Conservation (phyloP, 2,888 invertebrate species). For the Plebejus melissa region DNA sequence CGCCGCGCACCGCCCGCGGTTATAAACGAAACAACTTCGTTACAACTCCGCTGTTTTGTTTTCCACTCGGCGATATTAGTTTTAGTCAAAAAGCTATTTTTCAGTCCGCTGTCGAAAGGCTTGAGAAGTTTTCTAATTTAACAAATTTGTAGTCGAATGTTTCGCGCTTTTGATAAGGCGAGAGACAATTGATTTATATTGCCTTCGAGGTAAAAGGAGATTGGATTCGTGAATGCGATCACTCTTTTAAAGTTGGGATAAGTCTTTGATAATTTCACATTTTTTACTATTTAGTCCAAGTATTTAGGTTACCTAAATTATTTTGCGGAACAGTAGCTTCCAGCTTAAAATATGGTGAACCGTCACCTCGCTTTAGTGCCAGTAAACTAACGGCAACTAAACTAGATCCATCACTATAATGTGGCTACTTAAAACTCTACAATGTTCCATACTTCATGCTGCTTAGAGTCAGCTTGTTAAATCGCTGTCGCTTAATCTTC, state of each 20-base stretch:
- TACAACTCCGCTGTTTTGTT: conserved; percentile 73
- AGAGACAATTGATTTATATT: conserved; percentile 11
- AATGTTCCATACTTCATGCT: conserved; percentile 14
- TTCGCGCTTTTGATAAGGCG: conserved; percentile 45
- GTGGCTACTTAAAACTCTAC: conserved; percentile 21
- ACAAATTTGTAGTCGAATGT: conserved; percentile 65
- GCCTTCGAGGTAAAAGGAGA: conserved; percentile 4
- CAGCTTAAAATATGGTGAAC: not conserved
- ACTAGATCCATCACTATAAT: conserved; percentile 22
- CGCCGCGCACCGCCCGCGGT: conserved; percentile 57
- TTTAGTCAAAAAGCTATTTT: conserved; percentile 77
- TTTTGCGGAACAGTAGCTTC: not conserved
- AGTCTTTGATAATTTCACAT: not conserved
- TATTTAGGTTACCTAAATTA: conserved; percentile 1
- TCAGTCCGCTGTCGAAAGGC: conserved; percentile 68
- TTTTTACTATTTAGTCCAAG: not conserved
- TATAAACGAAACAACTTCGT: conserved; percentile 74
- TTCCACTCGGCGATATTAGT: conserved; percentile 72
- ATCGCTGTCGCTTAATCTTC: conserved; percentile 22
- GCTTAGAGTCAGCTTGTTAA: conserved; percentile 20
- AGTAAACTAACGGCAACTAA: not conserved
- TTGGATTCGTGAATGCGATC: not conserved
- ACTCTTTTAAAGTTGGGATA: not conserved
- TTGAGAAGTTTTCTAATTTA: conserved; percentile 76
- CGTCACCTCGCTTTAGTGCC: conserved; percentile 17